Percentiles rank a stretch among this genome's conserved stretches.
Conservation (phyloP, 2,888 invertebrate species). For the Dasysyrphus albostriatus region DNA sequence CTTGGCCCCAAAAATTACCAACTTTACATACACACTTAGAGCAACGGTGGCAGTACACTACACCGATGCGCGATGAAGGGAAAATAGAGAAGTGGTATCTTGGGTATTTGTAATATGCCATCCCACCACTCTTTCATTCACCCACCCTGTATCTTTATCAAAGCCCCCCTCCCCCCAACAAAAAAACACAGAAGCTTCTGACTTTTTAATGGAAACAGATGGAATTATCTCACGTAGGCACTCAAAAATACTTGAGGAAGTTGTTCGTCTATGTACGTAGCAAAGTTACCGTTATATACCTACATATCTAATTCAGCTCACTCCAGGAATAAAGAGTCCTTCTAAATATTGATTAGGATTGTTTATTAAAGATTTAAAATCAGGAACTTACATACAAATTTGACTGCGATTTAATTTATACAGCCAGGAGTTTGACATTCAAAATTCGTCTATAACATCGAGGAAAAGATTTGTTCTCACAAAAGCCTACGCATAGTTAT, state of each 20-base stretch:
- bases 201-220: constrained; percentile 76
- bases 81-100: constrained; percentile 64
- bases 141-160: background rate
- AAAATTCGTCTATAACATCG: background rate
- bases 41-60: constrained; percentile 12
- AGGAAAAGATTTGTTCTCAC: constrained; percentile 24
- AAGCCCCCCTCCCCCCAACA: constrained; percentile 20
- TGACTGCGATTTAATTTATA: constrained; percentile 70
- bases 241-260: constrained; percentile 70
- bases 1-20: constrained; percentile 58
- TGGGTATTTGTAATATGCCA: constrained; percentile 40
- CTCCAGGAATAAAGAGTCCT: constrained; percentile 1
- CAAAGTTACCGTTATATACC: background rate
- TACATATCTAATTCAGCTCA: background rate
- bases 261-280: constrained; percentile 31
- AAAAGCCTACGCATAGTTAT: constrained; percentile 65
- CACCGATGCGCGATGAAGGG: constrained; percentile 27
- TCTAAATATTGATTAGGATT: constrained; percentile 69
- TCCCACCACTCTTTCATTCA: background rate
- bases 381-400: constrained; percentile 45
- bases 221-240: constrained; percentile 76
- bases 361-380: constrained; percentile 75
- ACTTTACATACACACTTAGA: constrained; percentile 72
- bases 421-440: constrained; percentile 35
- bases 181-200: constrained; percentile 55